A percentile compares a stretch with the other conserved stretches of the same genome.
Evolutionary conservation across 1,140 invertebrate species (phyloP).

Genomic region (Drosophila albomicans): DNA sequence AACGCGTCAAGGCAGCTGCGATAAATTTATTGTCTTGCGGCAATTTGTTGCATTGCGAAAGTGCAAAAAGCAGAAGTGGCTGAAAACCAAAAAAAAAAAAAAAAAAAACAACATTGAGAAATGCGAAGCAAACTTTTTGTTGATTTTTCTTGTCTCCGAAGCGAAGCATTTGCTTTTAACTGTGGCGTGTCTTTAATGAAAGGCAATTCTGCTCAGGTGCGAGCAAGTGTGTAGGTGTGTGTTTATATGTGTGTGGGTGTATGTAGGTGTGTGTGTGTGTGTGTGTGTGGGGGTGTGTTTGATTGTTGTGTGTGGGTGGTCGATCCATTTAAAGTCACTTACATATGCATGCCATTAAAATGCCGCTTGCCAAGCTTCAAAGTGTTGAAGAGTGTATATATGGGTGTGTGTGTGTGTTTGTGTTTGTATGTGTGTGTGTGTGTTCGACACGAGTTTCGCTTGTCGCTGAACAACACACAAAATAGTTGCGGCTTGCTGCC

Average conservation of each 20-base stretch:
- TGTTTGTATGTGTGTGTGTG: conserved; percentile 12
- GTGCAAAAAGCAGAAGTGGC: background rate
- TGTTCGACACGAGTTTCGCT: conserved; percentile 34
- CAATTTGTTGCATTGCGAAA: conserved; percentile 15
- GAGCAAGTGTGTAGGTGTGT: conserved; percentile 7
- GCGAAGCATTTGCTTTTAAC: conserved; percentile 13
- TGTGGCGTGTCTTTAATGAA: conserved; percentile 2
- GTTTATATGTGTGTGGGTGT: background rate
- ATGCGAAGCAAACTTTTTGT: conserved; percentile 22
- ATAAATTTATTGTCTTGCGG: conserved; percentile 7
- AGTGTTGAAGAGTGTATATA: background rate
- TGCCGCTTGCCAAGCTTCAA: conserved; percentile 17
- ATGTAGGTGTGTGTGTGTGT: conserved; percentile 10
- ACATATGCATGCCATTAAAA: conserved; percentile 54
- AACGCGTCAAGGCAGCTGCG: too few species aligned
- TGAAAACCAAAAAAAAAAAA: too few species aligned
- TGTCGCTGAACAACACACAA: conserved; percentile 17
- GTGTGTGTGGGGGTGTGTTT: conserved; percentile 3
- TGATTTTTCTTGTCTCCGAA: conserved; percentile 11
- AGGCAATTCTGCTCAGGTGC: conserved; percentile 20
- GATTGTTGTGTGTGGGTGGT: conserved; percentile 8
- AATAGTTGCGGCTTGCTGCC: conserved; percentile 38
- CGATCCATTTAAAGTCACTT: conserved; percentile 42
- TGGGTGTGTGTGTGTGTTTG: background rate
- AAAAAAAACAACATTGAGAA: background rate